A percentile compares a stretch with the other conserved stretches of the same genome.
phyloP scores from a whole-genome alignment of 2,888 invertebrate species.

The Serrognathus titanus region DNA sequence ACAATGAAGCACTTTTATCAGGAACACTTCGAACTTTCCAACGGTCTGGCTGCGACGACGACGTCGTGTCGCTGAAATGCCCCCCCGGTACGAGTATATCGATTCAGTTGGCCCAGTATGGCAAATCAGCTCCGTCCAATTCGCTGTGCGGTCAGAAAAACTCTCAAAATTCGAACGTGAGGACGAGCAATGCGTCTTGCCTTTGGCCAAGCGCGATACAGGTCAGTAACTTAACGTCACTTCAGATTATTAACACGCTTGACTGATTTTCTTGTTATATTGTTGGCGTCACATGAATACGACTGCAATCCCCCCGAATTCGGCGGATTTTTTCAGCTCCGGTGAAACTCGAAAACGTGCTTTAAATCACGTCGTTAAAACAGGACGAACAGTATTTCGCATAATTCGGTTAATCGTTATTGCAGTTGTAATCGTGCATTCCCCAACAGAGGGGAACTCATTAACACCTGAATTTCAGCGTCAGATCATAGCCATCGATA shows the following conservation, averaged over 20 bases:
- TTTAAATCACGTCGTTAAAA: no score
- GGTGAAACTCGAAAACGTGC: no score
- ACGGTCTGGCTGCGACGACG: constrained; percentile 88
- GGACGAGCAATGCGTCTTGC: constrained; percentile 66
- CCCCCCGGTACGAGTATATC: constrained; percentile 89
- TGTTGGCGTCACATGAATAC: background rate
- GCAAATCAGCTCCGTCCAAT: constrained; percentile 55
- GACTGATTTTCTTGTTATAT: constrained; percentile 4
- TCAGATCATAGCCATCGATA: no score
- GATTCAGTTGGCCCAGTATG: constrained; percentile 88
- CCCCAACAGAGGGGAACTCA: no score
- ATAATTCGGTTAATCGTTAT: no score
- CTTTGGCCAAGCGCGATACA: constrained; percentile 74
- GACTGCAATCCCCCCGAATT: background rate
- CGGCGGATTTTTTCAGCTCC: no score
- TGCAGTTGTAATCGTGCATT: no score
- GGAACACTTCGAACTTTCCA: constrained; percentile 89
- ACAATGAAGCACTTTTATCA: constrained; percentile 75
- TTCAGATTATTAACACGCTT: constrained; percentile 5
- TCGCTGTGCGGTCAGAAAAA: constrained; percentile 37
- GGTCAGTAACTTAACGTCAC: constrained; percentile 54
- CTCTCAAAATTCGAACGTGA: constrained; percentile 42
- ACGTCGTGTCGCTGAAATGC: constrained; percentile 82
- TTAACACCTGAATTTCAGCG: no score
- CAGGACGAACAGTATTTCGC: no score